These are phyloP conservation scores for Lepidostoma basale DNA, from an alignment of 1,140 invertebrate genomes.

Conservation along the genomic window DNA sequence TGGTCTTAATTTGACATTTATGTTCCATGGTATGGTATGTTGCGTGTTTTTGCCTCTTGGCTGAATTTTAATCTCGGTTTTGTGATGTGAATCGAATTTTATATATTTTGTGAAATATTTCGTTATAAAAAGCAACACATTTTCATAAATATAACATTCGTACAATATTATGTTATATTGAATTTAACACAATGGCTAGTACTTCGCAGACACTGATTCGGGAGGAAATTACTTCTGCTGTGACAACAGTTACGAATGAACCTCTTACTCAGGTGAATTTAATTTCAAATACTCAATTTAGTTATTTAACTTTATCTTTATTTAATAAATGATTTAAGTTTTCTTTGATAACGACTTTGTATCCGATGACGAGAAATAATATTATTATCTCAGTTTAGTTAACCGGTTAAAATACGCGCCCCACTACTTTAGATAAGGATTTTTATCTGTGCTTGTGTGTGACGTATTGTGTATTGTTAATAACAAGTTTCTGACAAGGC, in stretches of 20 bases:
- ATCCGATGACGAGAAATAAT: background rate
- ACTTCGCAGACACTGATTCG: constrained; percentile 22
- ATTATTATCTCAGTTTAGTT: too few relatives aligned
- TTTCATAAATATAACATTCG: too few relatives aligned
- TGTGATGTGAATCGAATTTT: too few relatives aligned
- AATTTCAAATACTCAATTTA: background rate
- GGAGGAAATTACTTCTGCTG: constrained; percentile 26
- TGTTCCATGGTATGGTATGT: too few relatives aligned
- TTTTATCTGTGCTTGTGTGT: background rate
- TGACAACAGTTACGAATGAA: constrained; percentile 14
- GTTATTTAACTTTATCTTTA: too few relatives aligned
- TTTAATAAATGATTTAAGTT: too few relatives aligned
- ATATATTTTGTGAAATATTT: too few relatives aligned
- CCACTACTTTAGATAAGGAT: background rate
- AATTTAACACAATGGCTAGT: constrained; percentile 25
- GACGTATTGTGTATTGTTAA: background rate
- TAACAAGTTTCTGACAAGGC: constrained; percentile 1
- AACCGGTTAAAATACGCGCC: background rate
- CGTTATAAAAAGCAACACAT: too few relatives aligned
- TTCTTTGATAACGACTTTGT: background rate
- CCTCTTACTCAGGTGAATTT: constrained; percentile 19
- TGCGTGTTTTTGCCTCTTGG: too few relatives aligned
- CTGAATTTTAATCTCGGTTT: too few relatives aligned
- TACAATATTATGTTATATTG: too few relatives aligned
- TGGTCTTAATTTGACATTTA: too few relatives aligned